Conservation (phyloP, 1,140 invertebrate genomes). For the Drosophila hydei region DNA sequence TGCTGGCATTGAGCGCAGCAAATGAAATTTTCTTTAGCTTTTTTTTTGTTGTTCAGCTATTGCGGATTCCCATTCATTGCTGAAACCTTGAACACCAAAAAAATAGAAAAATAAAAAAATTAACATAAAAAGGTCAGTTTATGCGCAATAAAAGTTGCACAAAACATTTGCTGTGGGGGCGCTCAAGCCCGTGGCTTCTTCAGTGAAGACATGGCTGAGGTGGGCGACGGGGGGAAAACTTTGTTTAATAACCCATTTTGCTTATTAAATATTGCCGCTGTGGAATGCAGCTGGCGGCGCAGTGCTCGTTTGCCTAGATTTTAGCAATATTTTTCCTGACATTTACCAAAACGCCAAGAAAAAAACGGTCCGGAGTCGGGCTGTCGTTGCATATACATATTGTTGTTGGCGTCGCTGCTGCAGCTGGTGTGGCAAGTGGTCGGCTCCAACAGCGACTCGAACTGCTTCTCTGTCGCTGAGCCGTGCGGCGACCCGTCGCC, state of each 20-base stretch:
- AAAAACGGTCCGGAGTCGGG: constrained; percentile 5
- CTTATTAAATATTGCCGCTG: constrained; percentile 42
- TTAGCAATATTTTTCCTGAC: constrained; percentile 54
- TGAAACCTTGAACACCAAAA: constrained; percentile 24
- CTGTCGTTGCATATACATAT: constrained; percentile 14
- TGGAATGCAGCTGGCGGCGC: constrained; percentile 58
- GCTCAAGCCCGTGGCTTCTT: background rate
- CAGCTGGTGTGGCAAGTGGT: constrained; percentile 59
- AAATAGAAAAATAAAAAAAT: background rate
- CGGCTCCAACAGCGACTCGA: constrained; percentile 13
- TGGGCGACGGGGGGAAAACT: background rate
- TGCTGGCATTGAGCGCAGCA: constrained; percentile 34
- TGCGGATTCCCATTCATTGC: constrained; percentile 21
- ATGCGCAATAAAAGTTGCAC: constrained; percentile 11
- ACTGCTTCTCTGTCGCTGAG: constrained; percentile 9
- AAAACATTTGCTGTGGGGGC: constrained; percentile 2
- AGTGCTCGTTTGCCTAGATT: constrained; percentile 10
- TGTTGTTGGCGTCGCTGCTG: constrained; percentile 5
- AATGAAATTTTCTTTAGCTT: constrained; percentile 38
- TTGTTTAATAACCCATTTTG: constrained; percentile 60
- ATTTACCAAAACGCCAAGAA: constrained; percentile 44
- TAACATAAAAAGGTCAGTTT: constrained; percentile 4
- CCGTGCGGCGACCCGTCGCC: constrained; percentile 3
- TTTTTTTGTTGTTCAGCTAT: constrained; percentile 15
- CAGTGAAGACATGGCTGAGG: background rate